phyloP scores from a whole-genome alignment of 2,797 vertebrate genomes.

The Lacerta bilineata region DNA sequence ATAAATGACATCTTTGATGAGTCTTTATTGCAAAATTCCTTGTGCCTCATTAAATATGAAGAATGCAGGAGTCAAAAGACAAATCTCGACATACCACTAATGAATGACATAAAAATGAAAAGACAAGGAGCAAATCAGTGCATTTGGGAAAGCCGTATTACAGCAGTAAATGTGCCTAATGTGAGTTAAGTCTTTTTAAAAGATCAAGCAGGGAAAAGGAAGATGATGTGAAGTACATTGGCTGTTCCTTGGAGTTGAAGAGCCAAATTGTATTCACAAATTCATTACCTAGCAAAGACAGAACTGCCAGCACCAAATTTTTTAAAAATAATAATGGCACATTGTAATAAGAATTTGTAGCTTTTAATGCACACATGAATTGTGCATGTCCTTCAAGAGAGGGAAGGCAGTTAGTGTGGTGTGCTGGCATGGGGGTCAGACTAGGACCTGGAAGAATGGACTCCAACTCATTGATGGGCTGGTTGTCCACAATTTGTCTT shows the following conservation, averaged over 20 bases:
- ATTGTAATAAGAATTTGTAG: background rate
- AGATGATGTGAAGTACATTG: constrained; percentile 1
- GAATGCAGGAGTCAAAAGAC: constrained; percentile 63
- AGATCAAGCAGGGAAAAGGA: constrained; percentile 18
- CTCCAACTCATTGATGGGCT: too few species aligned
- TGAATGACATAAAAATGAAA: constrained; percentile 30
- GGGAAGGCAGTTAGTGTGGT: too few species aligned
- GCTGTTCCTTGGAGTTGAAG: background rate
- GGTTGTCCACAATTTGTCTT: too few species aligned
- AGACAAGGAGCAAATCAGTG: constrained; percentile 55
- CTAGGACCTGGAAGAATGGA: too few species aligned
- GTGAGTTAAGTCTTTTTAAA: background rate
- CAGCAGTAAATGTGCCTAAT: background rate
- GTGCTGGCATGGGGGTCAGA: too few species aligned
- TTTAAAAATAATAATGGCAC: background rate
- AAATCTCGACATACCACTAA: constrained; percentile 37
- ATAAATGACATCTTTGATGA: constrained; percentile 70
- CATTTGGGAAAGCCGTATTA: constrained; percentile 17
- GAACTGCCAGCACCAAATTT: background rate
- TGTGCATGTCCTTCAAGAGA: background rate
- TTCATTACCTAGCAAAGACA: background rate
- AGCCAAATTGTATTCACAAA: background rate
- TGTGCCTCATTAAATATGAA: constrained; percentile 71
- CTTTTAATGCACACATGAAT: background rate
- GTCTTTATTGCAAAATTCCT: constrained; percentile 59